Evolutionary conservation across 1,140 invertebrate species (phyloP).

Genomic region (Galendromus occidentalis): DNA sequence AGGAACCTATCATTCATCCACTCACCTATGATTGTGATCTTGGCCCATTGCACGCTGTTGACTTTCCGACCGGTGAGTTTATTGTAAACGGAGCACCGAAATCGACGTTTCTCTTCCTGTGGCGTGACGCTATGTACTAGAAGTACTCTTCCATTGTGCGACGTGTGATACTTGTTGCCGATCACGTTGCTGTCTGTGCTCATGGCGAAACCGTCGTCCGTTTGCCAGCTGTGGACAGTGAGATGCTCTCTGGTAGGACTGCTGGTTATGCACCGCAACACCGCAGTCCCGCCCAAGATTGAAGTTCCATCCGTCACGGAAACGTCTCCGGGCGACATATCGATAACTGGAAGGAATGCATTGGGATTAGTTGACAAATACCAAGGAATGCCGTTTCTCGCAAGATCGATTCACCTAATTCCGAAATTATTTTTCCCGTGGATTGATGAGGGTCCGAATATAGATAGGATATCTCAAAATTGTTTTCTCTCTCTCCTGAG

Average conservation of each 20-base stretch:
- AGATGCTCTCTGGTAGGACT: not conserved
- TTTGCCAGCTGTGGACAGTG: not conserved
- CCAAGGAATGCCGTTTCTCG: no score
- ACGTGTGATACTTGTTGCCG: constrained; percentile 2
- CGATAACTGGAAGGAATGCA: not conserved
- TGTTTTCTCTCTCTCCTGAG: no score
- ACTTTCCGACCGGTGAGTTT: not conserved
- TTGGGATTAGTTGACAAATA: no score
- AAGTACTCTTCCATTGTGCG: not conserved
- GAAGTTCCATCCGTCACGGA: not conserved
- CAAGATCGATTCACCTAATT: no score
- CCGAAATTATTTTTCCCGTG: no score
- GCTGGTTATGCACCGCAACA: not conserved
- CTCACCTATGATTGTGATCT: not conserved
- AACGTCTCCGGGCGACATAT: not conserved
- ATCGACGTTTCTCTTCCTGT: not conserved
- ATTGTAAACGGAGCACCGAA: constrained; percentile 4
- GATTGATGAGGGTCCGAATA: no score
- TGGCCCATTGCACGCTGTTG: not conserved
- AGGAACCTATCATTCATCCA: not conserved
- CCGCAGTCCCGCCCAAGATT: not conserved
- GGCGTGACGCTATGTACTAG: not conserved
- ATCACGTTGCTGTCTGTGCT: not conserved
- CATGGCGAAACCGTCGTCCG: not conserved
- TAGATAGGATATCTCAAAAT: no score